Base-by-base conservation (phyloP, 2,113 vertebrate genomes). In the Athene noctua region DNA sequence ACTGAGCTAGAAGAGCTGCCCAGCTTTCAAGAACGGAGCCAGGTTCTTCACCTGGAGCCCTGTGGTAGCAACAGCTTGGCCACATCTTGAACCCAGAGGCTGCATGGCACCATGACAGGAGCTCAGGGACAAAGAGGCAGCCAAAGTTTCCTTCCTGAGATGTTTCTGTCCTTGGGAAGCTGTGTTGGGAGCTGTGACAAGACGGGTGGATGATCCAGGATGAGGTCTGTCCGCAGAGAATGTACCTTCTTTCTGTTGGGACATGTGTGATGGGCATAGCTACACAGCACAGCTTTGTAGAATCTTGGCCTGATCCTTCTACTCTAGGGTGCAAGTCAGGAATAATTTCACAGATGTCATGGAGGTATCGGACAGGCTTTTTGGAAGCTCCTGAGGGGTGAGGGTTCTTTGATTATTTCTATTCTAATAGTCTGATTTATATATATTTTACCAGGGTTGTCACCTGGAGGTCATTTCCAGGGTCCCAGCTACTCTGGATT, bases 301-400 rank as follows among this genome's bases (percentile, higher is more conserved):
- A n/a, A 11, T 23, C n/a, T 30, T 47, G 25, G 29, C 26, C 80
- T 70, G 47, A 57, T 44, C 36, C 19, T 84, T 77, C 51, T 80
- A 1, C 66, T 88, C n/a, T 26, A 47, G 9, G 29, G 10, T 68
- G 12, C n/a, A 85, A 65, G 25, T 38, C 62, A 68, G 9, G 11
- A 86, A 17, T 11, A 59, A 26, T 47, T 47, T 40, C 90, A 62
- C 11, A 74, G 36, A 12, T 11, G 11, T 19, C 40, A 22, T 10
- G 5, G 44, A 52, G 15, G 12, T 65, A n/a, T 36, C 3, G 0
- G 14, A 17, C 1, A 87, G n/a, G 61, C 0, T 36, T 62, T 77
- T 40, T 5, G 52, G 30, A 72, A 23, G 6, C 7, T 61, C 42
- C 30, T 9, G 15, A 57, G 21, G 12, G 5, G 2, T 52, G 40